phyloP scores from a whole-genome alignment of 2,888 invertebrate genomes.

The Scaptomyza parva region DNA sequence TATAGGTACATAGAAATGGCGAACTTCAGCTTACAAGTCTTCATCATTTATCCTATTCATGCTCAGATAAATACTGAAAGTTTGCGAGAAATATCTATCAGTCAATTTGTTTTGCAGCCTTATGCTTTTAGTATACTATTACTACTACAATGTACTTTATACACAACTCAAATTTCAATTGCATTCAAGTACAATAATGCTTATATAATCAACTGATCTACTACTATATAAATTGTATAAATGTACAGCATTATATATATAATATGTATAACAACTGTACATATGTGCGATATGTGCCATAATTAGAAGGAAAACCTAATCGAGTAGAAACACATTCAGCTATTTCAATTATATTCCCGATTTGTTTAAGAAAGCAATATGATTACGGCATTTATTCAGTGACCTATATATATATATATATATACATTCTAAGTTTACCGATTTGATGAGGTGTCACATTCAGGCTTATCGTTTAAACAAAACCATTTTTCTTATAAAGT shows the following conservation, averaged over 20 bases:
- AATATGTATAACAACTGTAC: slow-evolving; percentile 51
- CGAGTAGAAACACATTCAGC: slow-evolving; percentile 26
- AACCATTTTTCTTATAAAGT: slow-evolving; percentile 56
- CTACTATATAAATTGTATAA: slow-evolving; percentile 46
- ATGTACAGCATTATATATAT: slow-evolving; percentile 50
- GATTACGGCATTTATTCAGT: background rate
- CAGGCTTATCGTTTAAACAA: slow-evolving; percentile 48
- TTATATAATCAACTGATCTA: slow-evolving; percentile 33
- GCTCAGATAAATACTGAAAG: slow-evolving; percentile 12
- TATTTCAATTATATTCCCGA: slow-evolving; percentile 20
- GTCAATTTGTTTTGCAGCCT: slow-evolving; percentile 72
- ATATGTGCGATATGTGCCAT: slow-evolving; percentile 76
- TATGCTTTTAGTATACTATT: slow-evolving; percentile 29
- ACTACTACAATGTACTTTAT: slow-evolving; percentile 1
- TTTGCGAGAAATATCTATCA: slow-evolving; percentile 12
- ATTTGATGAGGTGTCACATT: background rate
- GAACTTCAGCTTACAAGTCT: slow-evolving; percentile 9
- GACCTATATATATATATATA: slow-evolving; percentile 13
- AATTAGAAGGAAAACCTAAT: slow-evolving; percentile 40
- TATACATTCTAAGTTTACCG: background rate
- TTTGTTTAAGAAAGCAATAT: slow-evolving; percentile 39
- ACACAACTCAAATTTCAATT: slow-evolving; percentile 18
- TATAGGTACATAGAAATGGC: slow-evolving; percentile 6
- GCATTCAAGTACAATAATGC: slow-evolving; percentile 42
- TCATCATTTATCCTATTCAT: slow-evolving; percentile 17